Evolutionary conservation across 1,140 invertebrate genomes (phyloP), one percentile per base, ranked within the genome.

Genomic region (Drosophila kepulauana): DNA sequence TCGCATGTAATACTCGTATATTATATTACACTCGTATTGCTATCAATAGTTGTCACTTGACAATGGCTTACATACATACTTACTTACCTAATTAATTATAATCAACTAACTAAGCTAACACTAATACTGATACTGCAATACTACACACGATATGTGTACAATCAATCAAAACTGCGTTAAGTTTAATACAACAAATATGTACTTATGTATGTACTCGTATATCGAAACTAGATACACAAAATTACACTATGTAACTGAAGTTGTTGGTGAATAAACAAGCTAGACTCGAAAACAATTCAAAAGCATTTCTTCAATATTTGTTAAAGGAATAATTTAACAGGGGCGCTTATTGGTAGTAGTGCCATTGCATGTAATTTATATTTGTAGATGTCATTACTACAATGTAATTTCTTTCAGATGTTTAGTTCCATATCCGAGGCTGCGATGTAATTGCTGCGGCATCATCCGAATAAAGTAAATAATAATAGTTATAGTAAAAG

Each of bases 251-350:
- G 79, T 90, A 90, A 87, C 80, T 90, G 74, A 91, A 90, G 90
- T 91, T 91, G 90, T 91, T 91, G 90, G 90, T 91, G 90, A 91
- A 91, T 91, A 91, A 91, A 90, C 72, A 90, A 91, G 86, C 90
- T 91, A 91, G 76, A 90, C 75, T 76, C 63, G 67, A 77, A 78
- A 82, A 84, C 67, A 70, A 65, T 28, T 13, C 10, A 16, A 16
- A 10, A 1, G 2, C 1, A 1, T 70, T 15, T 41, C 16, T 69
- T 77, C 25, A 41, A 59, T 67, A 8, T 15, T 43, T 38, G 6
- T 38, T 10, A 38, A 10, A 10, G 6, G 8, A 38, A 38, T 38
- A 48, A 48, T 48, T 48, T 0, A 25, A 25, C 20, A 25, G 3
- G 20, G 3, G 20, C 20, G 20, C 20, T 4, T 25, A 25, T 25